Evolutionary conservation across 2,888 invertebrate genomes (phyloP), one percentile per base, ranked within the genome.

Genomic region (Acrobasis consociella): DNA sequence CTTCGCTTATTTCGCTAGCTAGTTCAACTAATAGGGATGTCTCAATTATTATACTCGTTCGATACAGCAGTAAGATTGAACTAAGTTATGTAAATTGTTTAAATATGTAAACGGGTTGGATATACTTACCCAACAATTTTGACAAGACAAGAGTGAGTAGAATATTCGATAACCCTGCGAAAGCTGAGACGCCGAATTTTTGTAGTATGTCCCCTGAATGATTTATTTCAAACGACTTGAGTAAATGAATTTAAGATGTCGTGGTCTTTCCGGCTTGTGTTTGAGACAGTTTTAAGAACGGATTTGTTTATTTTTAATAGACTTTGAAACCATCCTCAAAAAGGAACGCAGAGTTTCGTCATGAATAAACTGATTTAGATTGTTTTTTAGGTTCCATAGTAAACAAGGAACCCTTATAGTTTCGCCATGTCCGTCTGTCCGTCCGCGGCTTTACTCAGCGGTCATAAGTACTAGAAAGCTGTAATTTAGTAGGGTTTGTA

Each of bases 131-230:
- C 69, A 61, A 66, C 67, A 70, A 72, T 68, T 58, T 67, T 64
- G 67, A 70, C 69, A 68, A 67, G 69, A 56, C 63, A 55, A 55
- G n/a, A 68, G 64, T 69, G 64, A 68, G 72, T 74, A 68, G 70
- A 73, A 73, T 75, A 70, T 76, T 76, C 73, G 72, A 80, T 74
- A 73, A 73, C 65, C 67, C 63, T 71, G 69, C 69, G 64, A 69
- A 69, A 72, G 72, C 72, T 64, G 65, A 62, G 67, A 62, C 65
- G 67, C 73, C 82, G 77, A 78, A 79, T 80, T 79, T 80, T 77
- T 69, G 74, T 74, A 65, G 65, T 64, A 31, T 2, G 31, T 63
- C 65, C 46, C 60, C 69, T 80, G 78, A 81, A 81, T 81, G 67
- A 77, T 78, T 77, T 68, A 81, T 76, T 53, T 59, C 67, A 70